These are phyloP conservation scores for Drosophila meridiana DNA, from an alignment of 2,888 invertebrate species.

Conservation along the genomic window DNA sequence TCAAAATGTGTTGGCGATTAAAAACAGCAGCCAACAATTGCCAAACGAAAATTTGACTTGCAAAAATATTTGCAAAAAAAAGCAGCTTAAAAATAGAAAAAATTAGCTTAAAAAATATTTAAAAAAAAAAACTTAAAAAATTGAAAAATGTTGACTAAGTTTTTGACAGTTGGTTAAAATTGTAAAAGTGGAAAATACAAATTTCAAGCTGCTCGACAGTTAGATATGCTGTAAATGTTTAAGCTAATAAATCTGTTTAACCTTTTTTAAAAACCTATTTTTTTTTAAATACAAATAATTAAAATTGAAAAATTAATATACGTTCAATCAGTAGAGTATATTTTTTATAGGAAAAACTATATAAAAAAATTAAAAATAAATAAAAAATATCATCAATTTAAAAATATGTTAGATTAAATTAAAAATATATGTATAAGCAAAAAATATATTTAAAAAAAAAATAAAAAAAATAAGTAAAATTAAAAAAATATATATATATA, in stretches of 20 bases:
- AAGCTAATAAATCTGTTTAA: neutral
- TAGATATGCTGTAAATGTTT: neutral
- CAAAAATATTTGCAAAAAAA: slow-evolving; percentile 21
- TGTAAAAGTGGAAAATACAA: neutral
- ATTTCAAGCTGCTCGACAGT: neutral
- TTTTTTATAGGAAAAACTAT: too few relatives aligned
- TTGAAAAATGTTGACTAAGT: slow-evolving; percentile 3
- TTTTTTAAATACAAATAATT: neutral
- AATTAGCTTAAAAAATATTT: neutral
- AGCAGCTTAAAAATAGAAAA: neutral
- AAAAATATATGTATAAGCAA: too few relatives aligned
- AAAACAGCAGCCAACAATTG: slow-evolving; percentile 21
- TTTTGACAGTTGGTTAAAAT: slow-evolving; percentile 4
- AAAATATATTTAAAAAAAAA: too few relatives aligned
- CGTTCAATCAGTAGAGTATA: too few relatives aligned
- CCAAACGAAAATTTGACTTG: slow-evolving; percentile 33
- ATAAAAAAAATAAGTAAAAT: too few relatives aligned
- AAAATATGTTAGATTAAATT: too few relatives aligned
- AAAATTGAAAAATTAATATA: neutral
- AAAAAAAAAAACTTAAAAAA: slow-evolving; percentile 1
- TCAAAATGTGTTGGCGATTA: slow-evolving; percentile 1
- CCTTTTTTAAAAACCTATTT: neutral
- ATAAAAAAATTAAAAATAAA: neutral
- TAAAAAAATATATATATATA: too few relatives aligned
- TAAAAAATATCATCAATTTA: neutral